A percentile compares a stretch with the other conserved stretches of the same genome.
Evolutionary conservation across 2,888 invertebrate species (phyloP).

Genomic region (Stratiomys singularior): DNA sequence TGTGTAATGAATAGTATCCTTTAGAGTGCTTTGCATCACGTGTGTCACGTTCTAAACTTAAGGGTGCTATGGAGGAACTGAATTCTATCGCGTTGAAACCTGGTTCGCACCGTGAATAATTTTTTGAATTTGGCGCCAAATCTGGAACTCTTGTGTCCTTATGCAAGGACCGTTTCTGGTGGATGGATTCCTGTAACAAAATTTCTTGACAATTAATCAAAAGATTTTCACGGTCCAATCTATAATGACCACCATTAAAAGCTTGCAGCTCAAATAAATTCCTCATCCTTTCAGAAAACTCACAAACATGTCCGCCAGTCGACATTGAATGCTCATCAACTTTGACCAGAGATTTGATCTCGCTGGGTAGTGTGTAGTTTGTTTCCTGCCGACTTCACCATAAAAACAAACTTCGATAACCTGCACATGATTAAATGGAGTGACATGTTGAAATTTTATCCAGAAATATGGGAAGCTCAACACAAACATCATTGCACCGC

Average conservation of each 20-base stretch:
- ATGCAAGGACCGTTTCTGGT: too few relatives aligned
- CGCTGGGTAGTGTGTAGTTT: background rate
- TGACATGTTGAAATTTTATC: conserved; percentile 1
- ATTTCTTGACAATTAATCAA: background rate
- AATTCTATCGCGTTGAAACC: too few relatives aligned
- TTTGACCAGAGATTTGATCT: background rate
- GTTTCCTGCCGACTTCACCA: background rate
- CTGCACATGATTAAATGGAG: conserved; percentile 16
- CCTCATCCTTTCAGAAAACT: background rate
- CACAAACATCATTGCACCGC: background rate
- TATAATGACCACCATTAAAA: background rate
- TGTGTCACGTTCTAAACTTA: too few relatives aligned
- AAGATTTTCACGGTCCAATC: background rate
- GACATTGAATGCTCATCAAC: background rate
- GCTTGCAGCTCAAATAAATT: background rate
- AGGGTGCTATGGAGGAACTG: too few relatives aligned
- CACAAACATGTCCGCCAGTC: background rate
- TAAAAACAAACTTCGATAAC: background rate
- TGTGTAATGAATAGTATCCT: background rate
- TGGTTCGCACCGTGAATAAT: too few relatives aligned
- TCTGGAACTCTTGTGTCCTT: too few relatives aligned
- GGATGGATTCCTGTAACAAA: too few relatives aligned
- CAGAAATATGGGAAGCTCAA: background rate
- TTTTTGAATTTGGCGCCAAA: too few relatives aligned
- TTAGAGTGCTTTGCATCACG: background rate